A percentile compares a stretch with the other conserved stretches of the same genome.
phyloP scores from a whole-genome alignment of 2,888 invertebrate genomes.

The Synergus laeviventris region DNA sequence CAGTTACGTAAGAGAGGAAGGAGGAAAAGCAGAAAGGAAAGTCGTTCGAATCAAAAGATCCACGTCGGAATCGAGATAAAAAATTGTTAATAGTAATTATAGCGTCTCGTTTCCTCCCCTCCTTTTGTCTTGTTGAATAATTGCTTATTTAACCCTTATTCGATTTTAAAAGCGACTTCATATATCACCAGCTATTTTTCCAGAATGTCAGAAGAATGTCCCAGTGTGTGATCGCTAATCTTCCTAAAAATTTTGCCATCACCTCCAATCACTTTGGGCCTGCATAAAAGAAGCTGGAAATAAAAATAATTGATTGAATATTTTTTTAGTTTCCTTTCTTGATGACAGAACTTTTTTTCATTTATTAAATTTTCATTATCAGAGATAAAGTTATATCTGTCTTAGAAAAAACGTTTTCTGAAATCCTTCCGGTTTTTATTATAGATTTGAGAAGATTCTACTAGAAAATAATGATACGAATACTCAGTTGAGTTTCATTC shows the following conservation, averaged over 20 bases:
- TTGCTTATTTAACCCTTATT: neutral
- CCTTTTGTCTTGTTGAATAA: neutral
- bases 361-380: no score
- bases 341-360: no score
- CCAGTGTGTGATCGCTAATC: neutral
- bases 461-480: neutral
- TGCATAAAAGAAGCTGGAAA: neutral
- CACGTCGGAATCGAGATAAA: constrained; percentile 20
- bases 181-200: constrained; percentile 20
- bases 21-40: constrained; percentile 5
- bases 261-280: neutral
- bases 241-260: constrained; percentile 12
- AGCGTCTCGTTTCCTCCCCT: neutral
- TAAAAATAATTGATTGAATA: neutral
- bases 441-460: neutral
- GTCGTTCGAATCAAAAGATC: constrained; percentile 7
- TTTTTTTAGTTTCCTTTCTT: neutral
- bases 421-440: neutral
- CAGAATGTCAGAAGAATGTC: constrained; percentile 9
- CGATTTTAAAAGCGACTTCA: neutral
- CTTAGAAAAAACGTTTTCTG: neutral
- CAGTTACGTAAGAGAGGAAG: constrained; percentile 23
- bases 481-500: neutral
- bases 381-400: no score
- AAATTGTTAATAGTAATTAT: constrained; percentile 4